Conservation (phyloP, 2,113 vertebrate species). For the Tamias sibiricus region DNA sequence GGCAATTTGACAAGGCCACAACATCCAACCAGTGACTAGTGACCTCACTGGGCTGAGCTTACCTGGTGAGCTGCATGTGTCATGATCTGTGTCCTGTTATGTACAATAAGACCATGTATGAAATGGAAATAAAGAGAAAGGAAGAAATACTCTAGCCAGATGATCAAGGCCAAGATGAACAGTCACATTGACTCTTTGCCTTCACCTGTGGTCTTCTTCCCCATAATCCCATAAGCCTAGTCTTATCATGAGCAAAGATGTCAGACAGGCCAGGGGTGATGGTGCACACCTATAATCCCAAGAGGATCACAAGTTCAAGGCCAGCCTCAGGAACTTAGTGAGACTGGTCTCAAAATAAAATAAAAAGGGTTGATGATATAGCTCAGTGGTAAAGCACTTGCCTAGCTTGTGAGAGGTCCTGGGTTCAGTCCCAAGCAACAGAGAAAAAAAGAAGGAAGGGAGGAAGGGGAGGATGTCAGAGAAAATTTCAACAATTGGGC, state of each 20-base stretch:
- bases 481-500: not conserved
- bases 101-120: not conserved
- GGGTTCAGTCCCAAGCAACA: not conserved
- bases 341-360: not conserved
- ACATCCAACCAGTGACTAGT: not conserved
- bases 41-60: not conserved
- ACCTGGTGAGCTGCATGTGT: not conserved
- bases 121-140: not conserved
- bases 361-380: not conserved
- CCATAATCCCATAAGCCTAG: not conserved
- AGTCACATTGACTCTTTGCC: not conserved
- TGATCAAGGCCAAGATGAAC: not conserved
- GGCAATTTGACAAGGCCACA: not conserved
- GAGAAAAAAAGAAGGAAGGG: not conserved
- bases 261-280: not conserved
- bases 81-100: not conserved
- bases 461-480: not conserved
- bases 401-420: not conserved
- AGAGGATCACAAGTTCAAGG: not conserved
- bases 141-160: not conserved
- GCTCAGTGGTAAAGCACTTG: not conserved
- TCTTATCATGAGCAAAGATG: not conserved
- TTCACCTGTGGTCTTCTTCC: not conserved
- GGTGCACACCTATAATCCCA: not conserved
- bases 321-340: not conserved